Base-by-base conservation (phyloP, 37 sponge, comb jelly and placozoan species). In the Axinella damicornis region DNA sequence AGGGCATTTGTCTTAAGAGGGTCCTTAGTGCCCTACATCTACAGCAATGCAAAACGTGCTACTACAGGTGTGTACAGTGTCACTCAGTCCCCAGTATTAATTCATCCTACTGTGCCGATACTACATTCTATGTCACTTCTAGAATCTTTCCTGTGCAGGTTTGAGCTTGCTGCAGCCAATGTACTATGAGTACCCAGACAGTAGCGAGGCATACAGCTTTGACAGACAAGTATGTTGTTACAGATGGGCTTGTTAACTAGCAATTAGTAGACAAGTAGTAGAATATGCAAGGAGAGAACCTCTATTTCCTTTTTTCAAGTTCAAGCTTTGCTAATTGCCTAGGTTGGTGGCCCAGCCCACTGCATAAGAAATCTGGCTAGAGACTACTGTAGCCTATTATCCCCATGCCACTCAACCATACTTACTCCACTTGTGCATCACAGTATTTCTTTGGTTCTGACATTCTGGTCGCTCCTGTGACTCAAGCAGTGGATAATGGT, bases 1-100 rank as follows among this genome's bases (percentile, higher is more conserved):
- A 13, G 46, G 38, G 46, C 53, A 53, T 76, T 93, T 33, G 74
- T 69, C 9, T 66, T 81, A 36, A 56, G 93, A 55, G 89, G 41
- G 18, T 74, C 86, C 0, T 56, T 93, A 0, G 87, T 93, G 71
- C 93, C 93, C 19, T 93, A 93, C 58, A 84, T 88, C 38, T 93
- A 93, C 74, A 85, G 85, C 41, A 65, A 80, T 38, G 93, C 93
- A 19, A 62, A 70, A 22, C 32, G 18, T 27, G 88, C 92, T 17
- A 73, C 46, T 9, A 12, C 46, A 46, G 46, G 46, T 46, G 46
- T 12, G 46, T n/a, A n/a, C n/a, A n/a, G n/a, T n/a, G n/a, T n/a
- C n/a, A n/a, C n/a, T n/a, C n/a, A n/a, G n/a, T n/a, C n/a, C n/a
- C 46, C 9, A 46, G 46, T 46, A 12, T 46, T 12, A 46, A 46